A percentile compares a stretch with the other conserved stretches of the same genome.
phyloP scores from a whole-genome alignment of 2,113 vertebrate genomes.

The Pterophyllum scalare region DNA sequence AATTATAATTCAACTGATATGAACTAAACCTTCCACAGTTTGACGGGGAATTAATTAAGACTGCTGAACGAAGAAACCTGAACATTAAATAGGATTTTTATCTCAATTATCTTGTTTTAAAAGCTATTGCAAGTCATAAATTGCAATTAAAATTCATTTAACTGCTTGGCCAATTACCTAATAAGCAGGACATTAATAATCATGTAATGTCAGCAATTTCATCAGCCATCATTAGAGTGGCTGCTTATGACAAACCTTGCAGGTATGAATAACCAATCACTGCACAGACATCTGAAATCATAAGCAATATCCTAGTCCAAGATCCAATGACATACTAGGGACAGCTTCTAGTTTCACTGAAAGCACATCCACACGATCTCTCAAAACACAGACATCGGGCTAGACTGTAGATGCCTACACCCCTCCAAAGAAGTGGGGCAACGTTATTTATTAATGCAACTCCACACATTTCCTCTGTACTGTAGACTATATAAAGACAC shows the following conservation, averaged over 20 bases:
- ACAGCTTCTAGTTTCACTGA: neutral
- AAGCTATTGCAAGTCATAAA: neutral
- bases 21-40: neutral
- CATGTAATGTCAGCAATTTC: neutral
- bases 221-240: neutral
- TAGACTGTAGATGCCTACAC: constrained; percentile 5
- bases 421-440: constrained; percentile 36
- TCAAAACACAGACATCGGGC: constrained; percentile 31
- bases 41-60: neutral
- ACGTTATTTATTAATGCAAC: constrained; percentile 35
- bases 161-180: neutral
- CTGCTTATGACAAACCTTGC: neutral
- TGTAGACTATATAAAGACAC: neutral
- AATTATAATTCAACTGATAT: neutral
- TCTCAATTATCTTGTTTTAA: neutral
- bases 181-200: neutral
- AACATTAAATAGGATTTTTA: neutral
- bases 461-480: constrained; percentile 1
- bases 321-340: neutral
- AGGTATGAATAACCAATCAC: neutral
- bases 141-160: neutral
- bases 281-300: neutral
- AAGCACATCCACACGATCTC: constrained; percentile 57
- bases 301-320: neutral
- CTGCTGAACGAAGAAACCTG: neutral